Conservation (phyloP, 2,113 vertebrate species). For the Raja brachyura region DNA sequence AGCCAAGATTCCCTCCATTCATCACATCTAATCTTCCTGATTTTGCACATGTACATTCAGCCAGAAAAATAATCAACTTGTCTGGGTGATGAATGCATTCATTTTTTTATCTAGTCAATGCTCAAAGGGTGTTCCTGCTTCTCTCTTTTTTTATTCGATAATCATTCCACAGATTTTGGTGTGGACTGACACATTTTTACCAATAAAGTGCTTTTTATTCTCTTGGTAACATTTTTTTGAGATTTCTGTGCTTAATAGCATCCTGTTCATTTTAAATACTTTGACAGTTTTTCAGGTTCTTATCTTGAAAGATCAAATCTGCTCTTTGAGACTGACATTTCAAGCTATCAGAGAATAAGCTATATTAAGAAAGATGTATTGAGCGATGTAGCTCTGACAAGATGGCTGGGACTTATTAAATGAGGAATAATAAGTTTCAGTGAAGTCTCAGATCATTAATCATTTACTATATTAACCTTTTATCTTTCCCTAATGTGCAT, state of each 20-base stretch:
- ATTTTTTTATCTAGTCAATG: neutral
- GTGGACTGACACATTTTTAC: neutral
- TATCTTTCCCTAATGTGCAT: neutral
- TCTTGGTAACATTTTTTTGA: neutral
- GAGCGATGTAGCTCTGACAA: neutral
- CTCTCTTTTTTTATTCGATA: neutral
- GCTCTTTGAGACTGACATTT: neutral
- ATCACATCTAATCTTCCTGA: neutral
- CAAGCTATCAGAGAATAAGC: neutral
- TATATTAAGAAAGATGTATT: neutral
- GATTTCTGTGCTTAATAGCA: neutral
- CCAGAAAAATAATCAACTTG: slow-evolving; percentile 15
- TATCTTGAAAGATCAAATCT: neutral
- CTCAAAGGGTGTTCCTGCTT: neutral
- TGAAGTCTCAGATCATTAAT: slow-evolving; percentile 19
- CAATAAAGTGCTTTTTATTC: neutral
- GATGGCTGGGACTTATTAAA: neutral
- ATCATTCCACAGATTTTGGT: neutral
- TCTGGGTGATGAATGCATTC: neutral
- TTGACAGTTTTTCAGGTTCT: neutral
- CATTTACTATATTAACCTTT: neutral
- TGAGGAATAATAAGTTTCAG: slow-evolving; percentile 2
- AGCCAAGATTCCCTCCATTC: neutral
- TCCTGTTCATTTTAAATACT: neutral
- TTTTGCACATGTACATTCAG: neutral